Base-by-base conservation (phyloP, 2,797 vertebrate species). In the Channa striata region DNA sequence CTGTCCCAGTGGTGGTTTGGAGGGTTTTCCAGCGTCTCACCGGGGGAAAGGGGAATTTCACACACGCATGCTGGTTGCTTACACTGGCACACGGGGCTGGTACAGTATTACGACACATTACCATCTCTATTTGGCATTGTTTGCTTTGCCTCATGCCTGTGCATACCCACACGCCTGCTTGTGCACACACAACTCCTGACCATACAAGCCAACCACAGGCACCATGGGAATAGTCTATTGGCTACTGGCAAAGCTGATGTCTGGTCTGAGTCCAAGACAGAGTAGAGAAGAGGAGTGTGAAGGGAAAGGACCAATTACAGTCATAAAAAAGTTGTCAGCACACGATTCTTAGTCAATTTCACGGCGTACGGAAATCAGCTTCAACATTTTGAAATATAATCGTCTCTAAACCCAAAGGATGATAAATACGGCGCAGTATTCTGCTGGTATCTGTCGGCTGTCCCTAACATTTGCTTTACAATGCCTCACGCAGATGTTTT, bases 81-180 rank as follows among this genome's bases (percentile, higher is more conserved):
- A 86, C 78, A 86, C 89, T 87, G 82, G 84, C 86, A 89, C 88
- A 90, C 49, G 65, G 75, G 75, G 82, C 84, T 84, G 85, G 79
- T 87, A 89, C 86, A 86, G 87, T 90, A 89, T 86, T 86, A 90
- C 85, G 87, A 59, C 72, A 86, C 85, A 93, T 90, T 90, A 88
- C 83, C 73, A 79, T 85, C 80, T 86, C 79, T 86, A 82, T 86
- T 90, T 89, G 85, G 84, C 87, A 87, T 85, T 87, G 88, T 90
- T 90, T 87, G 66, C 80, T 87, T 85, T 87, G 81, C 82, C 75
- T 82, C 82, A 61, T 89, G 83, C 85, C 74, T 82, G 81, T 84
- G 87, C 86, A 86, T 84, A 85, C 80, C 87, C 77, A 90, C 85
- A 88, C 74, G 80, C 82, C 85, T 79, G 78, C 81, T 76, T 9